Evolutionary conservation across 2,888 invertebrate species (phyloP), one percentile per base, ranked within the genome.

Genomic region (Tribolium freemani): DNA sequence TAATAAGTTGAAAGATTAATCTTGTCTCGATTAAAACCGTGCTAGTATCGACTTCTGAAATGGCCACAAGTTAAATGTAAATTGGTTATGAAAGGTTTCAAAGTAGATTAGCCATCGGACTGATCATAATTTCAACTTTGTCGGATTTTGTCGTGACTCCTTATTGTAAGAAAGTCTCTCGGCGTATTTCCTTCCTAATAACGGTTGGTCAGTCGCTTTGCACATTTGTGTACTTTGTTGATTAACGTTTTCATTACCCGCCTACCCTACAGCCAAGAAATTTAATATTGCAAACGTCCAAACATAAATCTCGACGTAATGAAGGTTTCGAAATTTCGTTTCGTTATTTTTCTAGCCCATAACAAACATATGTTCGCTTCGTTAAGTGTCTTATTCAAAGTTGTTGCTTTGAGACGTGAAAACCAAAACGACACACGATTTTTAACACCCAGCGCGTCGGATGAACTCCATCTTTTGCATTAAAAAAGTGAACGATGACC

Each of bases 401-500:
- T 8, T 26, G 31, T 13, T 16, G 60, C 60, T 60, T 69, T 53
- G 58, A 26, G 60, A 70, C 61, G 69, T 46, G 63, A 20, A 57
- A 67, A 67, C 67, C 67, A 67, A 58, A 68, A 57, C 68, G 63
- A 31, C 56, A 53, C 11, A 56, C 11, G 10, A 56, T 31, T 75
- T 61, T 75, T 77, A 64, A 74, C 75, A 74, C 73, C 72, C 61
- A 66, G 48, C 63, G 74, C 72, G 76, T 79, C 80, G 79, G 72
- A 74, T 73, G 76, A 75, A 77, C 67, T 57, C 76, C 77, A 73
- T 76, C 77, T 74, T 74, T 77, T 74, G 77, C 79, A 77, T 80
- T 78, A 80, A 80, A 66, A 69, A 81, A 78, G 76, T 76, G 78
- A 78, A 79, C 80, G 82, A 79, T 80, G 81, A 80, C 81, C 80